Base-by-base conservation (phyloP, 2,113 vertebrate species). In the Micronisus gabar region DNA sequence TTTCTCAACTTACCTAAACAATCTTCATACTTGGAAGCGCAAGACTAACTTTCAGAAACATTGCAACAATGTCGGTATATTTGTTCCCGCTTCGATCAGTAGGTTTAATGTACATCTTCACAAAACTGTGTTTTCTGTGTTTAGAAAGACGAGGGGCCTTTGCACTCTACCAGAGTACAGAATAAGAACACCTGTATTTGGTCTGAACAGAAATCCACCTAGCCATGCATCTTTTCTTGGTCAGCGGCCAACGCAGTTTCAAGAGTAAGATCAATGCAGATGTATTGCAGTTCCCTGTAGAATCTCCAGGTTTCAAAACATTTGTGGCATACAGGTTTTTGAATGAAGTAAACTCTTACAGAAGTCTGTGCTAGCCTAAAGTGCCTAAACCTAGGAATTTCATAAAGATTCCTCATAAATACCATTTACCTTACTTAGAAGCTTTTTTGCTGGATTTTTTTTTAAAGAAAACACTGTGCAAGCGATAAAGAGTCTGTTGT, bases 251-350 rank as follows among this genome's bases (percentile, higher is more conserved):
- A 91, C 30, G 34, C 7, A 66, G 10, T 25, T 62, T 82, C 18
- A 74, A 45, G 32, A 52, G 16, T 34, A 74, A 9, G 9, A 78
- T 8, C 16, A 65, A 45, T 0, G 0, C 17, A 59, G 85, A 70
- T 6, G 34, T 15, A 47, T 2, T 30, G 20, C 12, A n/a, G 2
- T 34, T n/a, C 10, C 12, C 34, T 22, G 20, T 2, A 2, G 23
- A 48, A 72, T 43, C 26, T 43, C 30, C 11, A 52, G 52, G 34
- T 63, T 53, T 63, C n/a, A 78, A 81, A 88, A 53, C 19, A 59
- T 45, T 52, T 3, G 5, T 48, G 6, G 22, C 34, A 47, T 38
- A 72, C 0, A 26, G 29, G 29, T 6, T 47, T 66, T 52, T 59
- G 26, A 61, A 61, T 36, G 32, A 68, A 20, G 15, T 10, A 47